Conservation (phyloP, 2,113 vertebrate species). For the Garra rufa region DNA sequence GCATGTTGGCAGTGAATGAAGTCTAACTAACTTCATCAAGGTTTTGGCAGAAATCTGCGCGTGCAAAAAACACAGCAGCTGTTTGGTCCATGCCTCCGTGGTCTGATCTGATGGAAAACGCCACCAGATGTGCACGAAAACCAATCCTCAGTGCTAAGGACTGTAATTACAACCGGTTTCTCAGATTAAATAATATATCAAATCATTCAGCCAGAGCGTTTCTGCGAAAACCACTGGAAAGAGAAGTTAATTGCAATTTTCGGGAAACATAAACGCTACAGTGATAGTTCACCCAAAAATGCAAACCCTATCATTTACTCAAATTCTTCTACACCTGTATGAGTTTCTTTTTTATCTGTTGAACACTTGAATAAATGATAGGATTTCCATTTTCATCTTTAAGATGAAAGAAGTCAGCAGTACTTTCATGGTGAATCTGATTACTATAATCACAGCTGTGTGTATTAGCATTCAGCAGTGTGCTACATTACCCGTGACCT, state of each 20-base stretch:
- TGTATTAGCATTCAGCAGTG: constrained; percentile 5
- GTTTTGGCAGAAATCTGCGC: constrained; percentile 19
- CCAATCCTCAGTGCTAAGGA: not conserved
- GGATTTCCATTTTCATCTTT: not conserved
- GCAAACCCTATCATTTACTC: not conserved
- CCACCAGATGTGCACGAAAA: constrained; percentile 19
- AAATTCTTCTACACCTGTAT: not conserved
- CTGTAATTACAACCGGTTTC: constrained; percentile 42
- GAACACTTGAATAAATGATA: not conserved
- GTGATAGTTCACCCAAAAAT: not conserved
- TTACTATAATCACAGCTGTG: not conserved
- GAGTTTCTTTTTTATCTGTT: not conserved
- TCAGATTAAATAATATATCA: constrained; percentile 41
- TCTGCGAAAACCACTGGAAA: not conserved
- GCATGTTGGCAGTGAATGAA: not conserved
- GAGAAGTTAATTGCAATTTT: not conserved
- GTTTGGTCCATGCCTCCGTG: not conserved
- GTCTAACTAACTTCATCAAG: constrained; percentile 23
- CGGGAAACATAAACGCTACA: not conserved
- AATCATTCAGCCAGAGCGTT: constrained; percentile 3
- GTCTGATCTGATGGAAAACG: constrained; percentile 23
- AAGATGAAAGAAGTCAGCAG: not conserved
- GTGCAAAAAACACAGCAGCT: constrained; percentile 9
- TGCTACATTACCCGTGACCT: constrained; percentile 86
- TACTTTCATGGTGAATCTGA: not conserved